Percentiles rank a stretch among this genome's conserved stretches.
Evolutionary conservation across 2,888 invertebrate genomes (phyloP).

Genomic region (Sisyra terminalis): DNA sequence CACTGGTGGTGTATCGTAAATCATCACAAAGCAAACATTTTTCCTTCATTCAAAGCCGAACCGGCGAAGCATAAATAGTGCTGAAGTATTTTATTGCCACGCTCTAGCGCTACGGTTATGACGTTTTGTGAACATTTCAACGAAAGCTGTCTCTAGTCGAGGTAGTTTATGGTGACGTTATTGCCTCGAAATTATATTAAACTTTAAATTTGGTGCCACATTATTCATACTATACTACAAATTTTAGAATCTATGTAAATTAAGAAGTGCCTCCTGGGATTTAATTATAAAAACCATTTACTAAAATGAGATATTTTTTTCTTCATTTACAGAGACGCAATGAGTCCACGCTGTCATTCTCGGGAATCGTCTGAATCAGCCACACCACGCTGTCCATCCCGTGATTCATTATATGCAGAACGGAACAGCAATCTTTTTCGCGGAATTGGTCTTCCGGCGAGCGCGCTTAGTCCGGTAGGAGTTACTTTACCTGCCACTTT

Average conservation of each 20-base stretch:
- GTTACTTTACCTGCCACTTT: conserved; percentile 48
- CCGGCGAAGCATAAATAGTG: conserved; percentile 8
- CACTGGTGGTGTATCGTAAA: conserved; percentile 19
- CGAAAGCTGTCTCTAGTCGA: conserved; percentile 2
- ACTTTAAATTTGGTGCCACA: conserved; percentile 1
- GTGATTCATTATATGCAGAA: conserved; percentile 44
- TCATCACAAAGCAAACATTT: conserved; percentile 19
- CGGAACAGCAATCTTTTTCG: conserved; percentile 29
- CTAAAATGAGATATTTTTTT: conserved; percentile 13
- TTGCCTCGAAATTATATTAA: not conserved
- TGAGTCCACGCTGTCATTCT: conserved; percentile 66
- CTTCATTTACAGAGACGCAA: conserved; percentile 51
- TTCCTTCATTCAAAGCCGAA: conserved; percentile 13
- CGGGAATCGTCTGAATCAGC: conserved; percentile 55
- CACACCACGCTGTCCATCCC: conserved; percentile 57
- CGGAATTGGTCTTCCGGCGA: conserved; percentile 30
- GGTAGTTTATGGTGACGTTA: not conserved
- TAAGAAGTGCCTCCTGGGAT: too few relatives aligned
- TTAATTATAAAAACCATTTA: conserved; percentile 12
- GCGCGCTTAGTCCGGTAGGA: conserved; percentile 48
- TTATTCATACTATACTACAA: not conserved
- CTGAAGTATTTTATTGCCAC: conserved; percentile 7
- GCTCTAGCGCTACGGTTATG: conserved; percentile 1
- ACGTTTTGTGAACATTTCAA: conserved; percentile 3
- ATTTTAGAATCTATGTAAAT: too few relatives aligned